Evolutionary conservation across 2,797 vertebrate species (phyloP).

Genomic region (Hemitrygon akajei): DNA sequence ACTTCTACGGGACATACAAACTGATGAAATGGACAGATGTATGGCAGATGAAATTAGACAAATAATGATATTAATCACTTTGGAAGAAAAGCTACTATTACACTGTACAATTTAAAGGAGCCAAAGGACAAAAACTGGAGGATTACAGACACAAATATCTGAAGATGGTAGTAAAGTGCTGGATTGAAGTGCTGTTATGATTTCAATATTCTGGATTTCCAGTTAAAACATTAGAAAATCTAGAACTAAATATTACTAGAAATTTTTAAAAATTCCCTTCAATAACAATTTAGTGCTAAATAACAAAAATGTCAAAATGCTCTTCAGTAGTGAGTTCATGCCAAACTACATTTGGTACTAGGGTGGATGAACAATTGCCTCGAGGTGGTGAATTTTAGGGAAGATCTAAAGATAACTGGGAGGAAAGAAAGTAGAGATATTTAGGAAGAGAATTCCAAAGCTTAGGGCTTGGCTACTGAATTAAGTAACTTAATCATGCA

Average conservation of each 20-base stretch:
- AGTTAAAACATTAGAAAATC: not conserved
- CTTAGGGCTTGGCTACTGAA: no score
- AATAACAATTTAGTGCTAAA: no score
- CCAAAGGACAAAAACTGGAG: not conserved
- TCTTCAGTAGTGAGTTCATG: no score
- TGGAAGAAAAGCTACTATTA: not conserved
- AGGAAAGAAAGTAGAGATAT: no score
- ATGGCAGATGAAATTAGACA: not conserved
- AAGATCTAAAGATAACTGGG: no score
- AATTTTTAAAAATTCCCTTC: not conserved
- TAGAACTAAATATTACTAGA: not conserved
- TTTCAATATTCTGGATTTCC: not conserved
- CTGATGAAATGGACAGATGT: not conserved
- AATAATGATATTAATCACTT: not conserved
- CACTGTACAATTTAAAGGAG: not conserved
- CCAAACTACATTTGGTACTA: no score
- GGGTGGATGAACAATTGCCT: no score
- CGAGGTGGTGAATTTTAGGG: no score
- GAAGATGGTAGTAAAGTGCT: not conserved
- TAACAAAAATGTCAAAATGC: no score
- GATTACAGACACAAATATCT: not conserved
- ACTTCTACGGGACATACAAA: not conserved
- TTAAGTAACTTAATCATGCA: not conserved
- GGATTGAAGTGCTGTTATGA: not conserved
- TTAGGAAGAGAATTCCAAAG: no score